Percentiles rank a stretch among this genome's conserved stretches.
These are phyloP conservation scores for Lamellibrachia satsuma DNA, from an alignment of 2,888 invertebrate genomes.

Conservation along the genomic window DNA sequence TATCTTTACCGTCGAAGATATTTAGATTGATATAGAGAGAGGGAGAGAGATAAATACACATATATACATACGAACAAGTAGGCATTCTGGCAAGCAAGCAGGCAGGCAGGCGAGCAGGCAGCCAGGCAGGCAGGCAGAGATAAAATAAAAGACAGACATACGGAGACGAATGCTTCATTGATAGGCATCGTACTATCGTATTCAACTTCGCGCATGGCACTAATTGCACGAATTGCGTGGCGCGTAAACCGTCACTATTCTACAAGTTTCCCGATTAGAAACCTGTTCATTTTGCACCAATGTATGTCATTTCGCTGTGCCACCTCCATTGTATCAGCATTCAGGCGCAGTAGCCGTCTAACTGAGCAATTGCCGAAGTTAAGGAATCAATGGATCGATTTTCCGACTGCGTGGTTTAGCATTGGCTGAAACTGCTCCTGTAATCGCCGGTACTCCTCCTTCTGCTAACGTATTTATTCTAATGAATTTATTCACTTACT, in stretches of 20 bases:
- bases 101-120: neutral
- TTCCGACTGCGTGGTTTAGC: neutral
- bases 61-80: neutral
- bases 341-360: neutral
- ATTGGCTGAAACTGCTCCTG: neutral
- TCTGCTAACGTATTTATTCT: neutral
- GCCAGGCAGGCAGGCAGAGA: neutral
- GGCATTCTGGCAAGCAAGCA: neutral
- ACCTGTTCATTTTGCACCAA: neutral
- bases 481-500: neutral
- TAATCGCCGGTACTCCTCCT: neutral
- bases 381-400: neutral
- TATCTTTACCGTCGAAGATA: too few relatives aligned
- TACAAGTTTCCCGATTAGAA: neutral
- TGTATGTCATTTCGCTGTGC: neutral
- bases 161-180: too few relatives aligned
- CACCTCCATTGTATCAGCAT: neutral
- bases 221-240: neutral
- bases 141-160: neutral
- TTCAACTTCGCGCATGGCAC: neutral
- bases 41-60: neutral
- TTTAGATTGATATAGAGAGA: neutral
- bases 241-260: neutral
- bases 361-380: neutral
- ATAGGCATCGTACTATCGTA: too few relatives aligned